phyloP scores from a whole-genome alignment of 53 echinoderm and acorn worm species.

The Holothuria scabra region DNA sequence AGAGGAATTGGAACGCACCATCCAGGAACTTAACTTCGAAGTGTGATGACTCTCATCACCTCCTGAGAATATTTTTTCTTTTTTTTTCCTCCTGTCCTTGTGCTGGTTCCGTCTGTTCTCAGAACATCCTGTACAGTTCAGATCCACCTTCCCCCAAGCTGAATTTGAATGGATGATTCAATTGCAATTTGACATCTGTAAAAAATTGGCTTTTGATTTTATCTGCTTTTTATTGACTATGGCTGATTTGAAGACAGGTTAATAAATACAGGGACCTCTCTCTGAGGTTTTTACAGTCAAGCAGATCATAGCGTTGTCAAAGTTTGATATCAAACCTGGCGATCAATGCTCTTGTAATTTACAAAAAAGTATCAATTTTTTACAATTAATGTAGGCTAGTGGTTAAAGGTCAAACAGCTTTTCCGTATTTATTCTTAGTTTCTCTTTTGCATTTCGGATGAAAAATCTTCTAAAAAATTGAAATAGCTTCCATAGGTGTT shows the following conservation, averaged over 20 bases:
- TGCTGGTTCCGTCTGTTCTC: slow-evolving; percentile 24
- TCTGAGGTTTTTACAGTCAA: not conserved
- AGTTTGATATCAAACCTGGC: not conserved
- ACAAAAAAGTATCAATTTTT: not conserved
- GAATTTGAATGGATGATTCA: not conserved
- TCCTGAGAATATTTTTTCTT: not conserved
- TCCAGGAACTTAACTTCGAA: slow-evolving; percentile 49
- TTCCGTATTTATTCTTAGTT: not conserved
- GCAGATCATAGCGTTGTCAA: not conserved
- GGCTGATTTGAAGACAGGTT: slow-evolving; percentile 32
- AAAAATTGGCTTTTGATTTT: not conserved
- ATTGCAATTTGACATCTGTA: slow-evolving; percentile 4
- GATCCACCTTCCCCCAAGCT: slow-evolving; percentile 7
- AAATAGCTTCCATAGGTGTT: too few species aligned
- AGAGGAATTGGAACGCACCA: slow-evolving; percentile 58
- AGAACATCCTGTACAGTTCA: not conserved
- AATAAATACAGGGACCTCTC: not conserved
- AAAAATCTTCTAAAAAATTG: too few species aligned
- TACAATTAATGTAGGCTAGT: slow-evolving; percentile 7
- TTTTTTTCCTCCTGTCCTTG: slow-evolving; percentile 3
- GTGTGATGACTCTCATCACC: slow-evolving; percentile 27
- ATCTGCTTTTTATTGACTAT: slow-evolving; percentile 2
- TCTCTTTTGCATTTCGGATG: not conserved
- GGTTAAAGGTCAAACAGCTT: slow-evolving; percentile 40
- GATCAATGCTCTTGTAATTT: slow-evolving; percentile 23